These are phyloP conservation scores for Tillus elongatus DNA, from an alignment of 2,888 invertebrate genomes.

Conservation along the genomic window DNA sequence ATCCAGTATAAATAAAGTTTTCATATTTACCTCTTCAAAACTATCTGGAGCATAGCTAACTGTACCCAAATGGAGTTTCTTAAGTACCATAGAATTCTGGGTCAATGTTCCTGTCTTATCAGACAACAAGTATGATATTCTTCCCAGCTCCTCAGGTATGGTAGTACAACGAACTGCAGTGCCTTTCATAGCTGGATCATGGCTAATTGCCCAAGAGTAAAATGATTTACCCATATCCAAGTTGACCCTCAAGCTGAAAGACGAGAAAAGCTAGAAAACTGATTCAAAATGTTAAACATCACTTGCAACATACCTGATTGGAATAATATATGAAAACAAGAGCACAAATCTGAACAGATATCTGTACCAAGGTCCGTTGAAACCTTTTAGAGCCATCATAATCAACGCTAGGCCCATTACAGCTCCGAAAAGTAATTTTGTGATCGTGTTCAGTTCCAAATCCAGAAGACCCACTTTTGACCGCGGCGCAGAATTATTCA, in stretches of 20 bases:
- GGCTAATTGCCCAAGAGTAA: slow-evolving; percentile 94
- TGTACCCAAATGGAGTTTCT: slow-evolving; percentile 88
- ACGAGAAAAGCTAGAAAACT: slow-evolving; percentile 8
- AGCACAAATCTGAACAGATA: slow-evolving; percentile 95
- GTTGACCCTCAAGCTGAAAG: slow-evolving; percentile 84
- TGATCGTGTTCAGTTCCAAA: slow-evolving; percentile 91
- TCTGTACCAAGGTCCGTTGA: slow-evolving; percentile 90
- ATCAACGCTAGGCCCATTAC: slow-evolving; percentile 84
- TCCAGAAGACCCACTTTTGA: slow-evolving; percentile 95
- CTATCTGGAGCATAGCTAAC: slow-evolving; percentile 81
- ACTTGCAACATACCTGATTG: slow-evolving; percentile 63
- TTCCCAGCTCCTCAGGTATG: slow-evolving; percentile 95
- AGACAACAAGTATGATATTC: slow-evolving; percentile 91
- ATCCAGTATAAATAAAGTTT: no score
- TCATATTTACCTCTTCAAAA: slow-evolving; percentile 82
- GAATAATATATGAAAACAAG: slow-evolving; percentile 98
- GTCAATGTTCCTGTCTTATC: slow-evolving; percentile 99
- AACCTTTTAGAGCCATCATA: slow-evolving; percentile 95
- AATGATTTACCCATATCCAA: slow-evolving; percentile 97
- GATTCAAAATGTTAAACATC: slow-evolving; percentile 2
- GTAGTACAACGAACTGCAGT: slow-evolving; percentile 96
- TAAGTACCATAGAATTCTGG: slow-evolving; percentile 98
- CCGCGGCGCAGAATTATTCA: slow-evolving; percentile 95
- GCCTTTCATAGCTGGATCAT: slow-evolving; percentile 85
- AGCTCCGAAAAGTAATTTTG: slow-evolving; percentile 87